Evolutionary conservation across 2,888 invertebrate species (phyloP).

Genomic region (Ophion obscuratus): DNA sequence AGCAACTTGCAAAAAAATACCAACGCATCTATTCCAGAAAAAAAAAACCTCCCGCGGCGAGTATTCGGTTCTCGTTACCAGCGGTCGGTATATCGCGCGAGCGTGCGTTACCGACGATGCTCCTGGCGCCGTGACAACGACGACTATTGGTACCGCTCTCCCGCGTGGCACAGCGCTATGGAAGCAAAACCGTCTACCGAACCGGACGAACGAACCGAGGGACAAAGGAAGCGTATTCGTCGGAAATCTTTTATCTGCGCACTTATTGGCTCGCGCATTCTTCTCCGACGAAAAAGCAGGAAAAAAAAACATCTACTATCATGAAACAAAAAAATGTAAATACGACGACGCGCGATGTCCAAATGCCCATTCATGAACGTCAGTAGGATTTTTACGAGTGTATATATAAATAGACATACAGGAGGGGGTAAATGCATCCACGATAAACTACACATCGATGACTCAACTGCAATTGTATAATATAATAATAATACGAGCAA

Average conservation of each 20-base stretch:
- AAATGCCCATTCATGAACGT: background rate
- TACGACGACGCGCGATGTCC: background rate
- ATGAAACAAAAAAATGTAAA: background rate
- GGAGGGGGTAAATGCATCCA: background rate
- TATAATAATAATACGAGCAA: slow-evolving; percentile 17
- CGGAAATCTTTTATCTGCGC: background rate
- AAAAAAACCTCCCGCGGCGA: background rate
- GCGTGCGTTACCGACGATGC: background rate
- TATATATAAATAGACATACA: background rate
- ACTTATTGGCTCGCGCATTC: background rate
- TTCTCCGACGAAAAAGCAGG: background rate
- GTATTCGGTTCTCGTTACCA: background rate
- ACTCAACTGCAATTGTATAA: slow-evolving; percentile 16
- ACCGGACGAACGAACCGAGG: background rate
- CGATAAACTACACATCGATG: slow-evolving; percentile 17
- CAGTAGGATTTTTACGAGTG: background rate
- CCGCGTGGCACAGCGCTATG: background rate
- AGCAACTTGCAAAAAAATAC: no score
- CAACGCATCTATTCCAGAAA: no score
- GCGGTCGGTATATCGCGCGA: background rate
- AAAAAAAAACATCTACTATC: background rate
- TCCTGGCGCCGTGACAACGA: background rate
- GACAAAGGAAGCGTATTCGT: background rate
- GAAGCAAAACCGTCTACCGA: background rate
- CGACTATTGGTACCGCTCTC: background rate